Percentiles rank a stretch among this genome's conserved stretches.
phyloP scores from a whole-genome alignment of 2,797 vertebrate species.

The Chiroxiphia lanceolata region DNA sequence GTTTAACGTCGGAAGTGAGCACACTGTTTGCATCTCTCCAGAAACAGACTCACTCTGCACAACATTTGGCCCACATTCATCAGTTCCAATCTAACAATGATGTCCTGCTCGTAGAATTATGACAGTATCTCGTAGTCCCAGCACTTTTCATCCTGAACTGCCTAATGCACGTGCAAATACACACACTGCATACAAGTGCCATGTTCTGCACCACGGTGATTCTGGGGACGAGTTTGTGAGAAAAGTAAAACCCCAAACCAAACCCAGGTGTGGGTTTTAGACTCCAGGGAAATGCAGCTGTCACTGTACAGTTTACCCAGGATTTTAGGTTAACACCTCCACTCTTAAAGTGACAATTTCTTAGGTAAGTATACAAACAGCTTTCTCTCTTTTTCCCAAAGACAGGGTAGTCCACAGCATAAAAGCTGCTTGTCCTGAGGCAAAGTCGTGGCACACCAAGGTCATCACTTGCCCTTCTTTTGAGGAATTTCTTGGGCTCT shows the following conservation, averaged over 20 bases:
- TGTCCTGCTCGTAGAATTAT: background rate
- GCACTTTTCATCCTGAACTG: background rate
- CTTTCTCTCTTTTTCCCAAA: background rate
- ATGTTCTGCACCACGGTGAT: background rate
- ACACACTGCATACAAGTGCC: background rate
- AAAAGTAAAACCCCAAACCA: background rate
- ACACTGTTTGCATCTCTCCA: background rate
- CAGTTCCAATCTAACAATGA: background rate
- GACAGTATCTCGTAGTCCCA: background rate
- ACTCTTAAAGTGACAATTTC: background rate
- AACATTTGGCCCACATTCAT: background rate
- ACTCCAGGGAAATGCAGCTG: background rate
- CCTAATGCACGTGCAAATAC: background rate
- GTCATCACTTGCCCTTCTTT: background rate
- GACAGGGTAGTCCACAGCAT: accelerated
- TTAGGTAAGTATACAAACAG: background rate
- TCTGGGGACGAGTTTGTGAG: background rate
- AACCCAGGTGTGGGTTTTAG: background rate
- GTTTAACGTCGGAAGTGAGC: background rate
- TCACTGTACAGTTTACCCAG: background rate
- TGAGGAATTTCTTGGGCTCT: background rate
- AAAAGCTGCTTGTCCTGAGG: background rate
- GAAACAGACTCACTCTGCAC: background rate
- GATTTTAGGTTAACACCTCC: background rate
- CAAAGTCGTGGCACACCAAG: background rate